Evolutionary conservation across 2,797 vertebrate species (phyloP), one percentile per base, ranked within the genome.

Genomic region (Rhinoraja longicauda): DNA sequence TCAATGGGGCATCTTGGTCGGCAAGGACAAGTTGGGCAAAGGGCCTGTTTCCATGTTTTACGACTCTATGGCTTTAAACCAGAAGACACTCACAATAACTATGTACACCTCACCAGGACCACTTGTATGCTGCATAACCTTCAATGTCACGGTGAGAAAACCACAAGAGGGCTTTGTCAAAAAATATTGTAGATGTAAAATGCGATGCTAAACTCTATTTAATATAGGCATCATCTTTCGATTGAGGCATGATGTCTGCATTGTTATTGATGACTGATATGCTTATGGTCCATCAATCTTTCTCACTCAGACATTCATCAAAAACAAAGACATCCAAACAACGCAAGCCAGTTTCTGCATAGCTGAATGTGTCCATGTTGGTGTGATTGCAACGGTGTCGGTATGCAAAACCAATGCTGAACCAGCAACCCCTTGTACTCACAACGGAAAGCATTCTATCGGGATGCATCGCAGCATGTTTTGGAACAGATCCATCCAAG

Each of bases 121-220:
- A 70, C 8, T 19, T 73, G 29, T 13, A 29, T 32, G 17, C 29
- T 75, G 21, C 67, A 92, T 75, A 45, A 91, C 90, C 21, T 91
- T n/a, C 45, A 92, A 92, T 73, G 7, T 29, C 72, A n/a, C 19
- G 67, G 88, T 45, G 32, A 72, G 32, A 91, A 72, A 26, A 15
- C 36, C 26, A 9, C 36, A 24, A 70, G 88, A 91, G 19, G 32
- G 64, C n/a, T 24, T 29, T 29, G 70, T 70, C 45, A 57, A n/a
- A 92, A 17, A 72, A 72, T 91, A 91, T 39, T 73, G 24, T 15
- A 36, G 26, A 73, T 92, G 45, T 92, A n/a, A 75, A 92, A 92
- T 17, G 39, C 4, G 8, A n/a, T 39, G 57, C 26, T 92, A 75
- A 92, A 75, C 45, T n/a, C 53, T 53, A 73, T 70, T 29, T 72